Evolutionary conservation across 2,113 vertebrate genomes (phyloP).

Genomic region (Orcinus orca): DNA sequence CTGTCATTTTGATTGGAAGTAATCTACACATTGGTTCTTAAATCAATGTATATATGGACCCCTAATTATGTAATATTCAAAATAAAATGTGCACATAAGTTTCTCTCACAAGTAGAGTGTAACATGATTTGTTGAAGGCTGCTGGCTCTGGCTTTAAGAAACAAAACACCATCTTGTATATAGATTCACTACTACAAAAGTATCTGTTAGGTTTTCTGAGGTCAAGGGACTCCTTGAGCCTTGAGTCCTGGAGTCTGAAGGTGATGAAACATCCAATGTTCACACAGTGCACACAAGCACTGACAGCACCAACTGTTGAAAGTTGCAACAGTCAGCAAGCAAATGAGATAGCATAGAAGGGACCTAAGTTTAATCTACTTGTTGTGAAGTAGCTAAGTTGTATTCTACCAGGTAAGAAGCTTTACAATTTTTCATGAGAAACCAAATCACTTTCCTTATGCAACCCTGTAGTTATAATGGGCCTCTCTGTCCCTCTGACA

Average conservation of each 20-base stretch:
- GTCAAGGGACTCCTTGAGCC: background rate
- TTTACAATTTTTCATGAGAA: background rate
- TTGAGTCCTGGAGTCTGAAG: background rate
- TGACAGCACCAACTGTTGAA: background rate
- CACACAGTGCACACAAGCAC: background rate
- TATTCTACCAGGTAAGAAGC: background rate
- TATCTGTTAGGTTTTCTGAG: background rate
- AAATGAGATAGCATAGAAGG: background rate
- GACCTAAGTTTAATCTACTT: no score
- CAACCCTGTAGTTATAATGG: accelerated
- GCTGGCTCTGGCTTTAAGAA: background rate
- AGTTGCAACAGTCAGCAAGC: background rate
- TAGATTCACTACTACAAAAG: background rate
- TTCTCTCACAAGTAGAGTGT: background rate
- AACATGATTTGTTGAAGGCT: background rate
- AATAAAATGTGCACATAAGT: background rate
- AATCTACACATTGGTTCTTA: background rate
- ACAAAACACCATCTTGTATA: background rate
- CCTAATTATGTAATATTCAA: background rate
- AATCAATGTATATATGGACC: background rate
- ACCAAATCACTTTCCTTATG: background rate
- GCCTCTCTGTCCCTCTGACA: background rate
- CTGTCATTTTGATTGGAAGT: background rate
- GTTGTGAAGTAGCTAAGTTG: background rate
- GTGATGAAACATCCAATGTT: background rate